Evolutionary conservation across 1,140 invertebrate species (phyloP).

Genomic region (Eubasilissa regina): DNA sequence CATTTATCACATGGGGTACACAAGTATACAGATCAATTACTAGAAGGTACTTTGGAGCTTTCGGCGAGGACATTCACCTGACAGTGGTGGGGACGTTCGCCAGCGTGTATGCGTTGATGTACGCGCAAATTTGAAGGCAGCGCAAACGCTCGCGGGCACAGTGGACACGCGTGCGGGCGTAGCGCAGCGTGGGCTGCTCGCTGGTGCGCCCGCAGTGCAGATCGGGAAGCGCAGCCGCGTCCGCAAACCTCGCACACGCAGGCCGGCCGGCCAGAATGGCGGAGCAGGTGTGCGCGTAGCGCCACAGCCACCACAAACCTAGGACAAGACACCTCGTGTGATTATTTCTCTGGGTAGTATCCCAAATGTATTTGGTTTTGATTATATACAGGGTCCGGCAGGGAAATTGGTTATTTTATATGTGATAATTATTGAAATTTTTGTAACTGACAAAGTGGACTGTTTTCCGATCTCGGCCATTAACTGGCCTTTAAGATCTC

Average conservation of each 20-base stretch:
- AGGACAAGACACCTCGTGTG: too few relatives aligned
- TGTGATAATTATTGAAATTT: too few relatives aligned
- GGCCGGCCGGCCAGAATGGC: neutral
- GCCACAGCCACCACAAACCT: slow-evolving; percentile 35
- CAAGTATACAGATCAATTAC: too few relatives aligned
- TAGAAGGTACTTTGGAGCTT: too few relatives aligned
- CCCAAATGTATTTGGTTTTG: too few relatives aligned
- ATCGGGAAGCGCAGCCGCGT: neutral
- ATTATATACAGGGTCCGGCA: too few relatives aligned
- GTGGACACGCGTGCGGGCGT: neutral
- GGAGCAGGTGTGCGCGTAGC: slow-evolving; percentile 15
- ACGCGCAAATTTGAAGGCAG: slow-evolving; percentile 22
- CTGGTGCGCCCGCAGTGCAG: neutral
- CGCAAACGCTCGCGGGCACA: neutral
- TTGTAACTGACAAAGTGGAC: too few relatives aligned
- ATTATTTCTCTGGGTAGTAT: too few relatives aligned
- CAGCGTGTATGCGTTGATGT: slow-evolving; percentile 29
- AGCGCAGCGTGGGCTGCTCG: neutral
- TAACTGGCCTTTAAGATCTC: too few relatives aligned
- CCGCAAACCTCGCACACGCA: slow-evolving; percentile 43
- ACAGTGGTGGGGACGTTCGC: slow-evolving; percentile 22
- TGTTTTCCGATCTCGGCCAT: too few relatives aligned
- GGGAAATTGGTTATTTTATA: too few relatives aligned
- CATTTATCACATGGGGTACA: too few relatives aligned
- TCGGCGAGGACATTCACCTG: neutral